Conservation (phyloP, 92 coral and sea anemone genomes). For the Micromussa lordhowensis region DNA sequence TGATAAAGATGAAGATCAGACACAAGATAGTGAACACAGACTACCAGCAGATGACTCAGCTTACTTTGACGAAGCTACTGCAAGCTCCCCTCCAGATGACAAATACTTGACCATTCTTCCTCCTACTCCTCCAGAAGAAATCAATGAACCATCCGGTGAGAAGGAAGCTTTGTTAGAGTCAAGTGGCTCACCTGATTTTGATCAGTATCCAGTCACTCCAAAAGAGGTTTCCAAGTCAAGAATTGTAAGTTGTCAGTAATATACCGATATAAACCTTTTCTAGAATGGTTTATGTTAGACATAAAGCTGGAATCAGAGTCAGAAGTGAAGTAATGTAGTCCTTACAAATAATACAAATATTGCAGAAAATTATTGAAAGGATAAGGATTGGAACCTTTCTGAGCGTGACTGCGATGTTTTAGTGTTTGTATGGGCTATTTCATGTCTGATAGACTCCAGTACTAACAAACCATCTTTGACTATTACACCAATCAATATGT, state of each 20-base stretch:
- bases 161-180: neutral
- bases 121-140: constrained; percentile 15
- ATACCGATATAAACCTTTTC: too few species aligned
- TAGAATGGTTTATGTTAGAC: too few species aligned
- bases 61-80: neutral
- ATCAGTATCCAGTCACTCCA: constrained; percentile 29
- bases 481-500: too few species aligned
- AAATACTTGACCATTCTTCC: constrained; percentile 10
- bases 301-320: too few species aligned
- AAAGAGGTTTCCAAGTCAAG: constrained; percentile 13
- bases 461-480: too few species aligned
- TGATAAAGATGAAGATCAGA: neutral
- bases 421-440: too few species aligned
- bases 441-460: too few species aligned
- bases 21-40: neutral
- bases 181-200: neutral
- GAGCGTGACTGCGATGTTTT: too few species aligned
- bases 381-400: too few species aligned
- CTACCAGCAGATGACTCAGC: constrained; percentile 11
- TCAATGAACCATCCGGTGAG: constrained; percentile 1
- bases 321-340: too few species aligned
- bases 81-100: constrained; percentile 2
- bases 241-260: constrained; percentile 19
- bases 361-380: too few species aligned
- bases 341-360: too few species aligned